These are phyloP conservation scores for Drosophila willistoni DNA, from an alignment of 1,140 invertebrate species.

Conservation along the genomic window DNA sequence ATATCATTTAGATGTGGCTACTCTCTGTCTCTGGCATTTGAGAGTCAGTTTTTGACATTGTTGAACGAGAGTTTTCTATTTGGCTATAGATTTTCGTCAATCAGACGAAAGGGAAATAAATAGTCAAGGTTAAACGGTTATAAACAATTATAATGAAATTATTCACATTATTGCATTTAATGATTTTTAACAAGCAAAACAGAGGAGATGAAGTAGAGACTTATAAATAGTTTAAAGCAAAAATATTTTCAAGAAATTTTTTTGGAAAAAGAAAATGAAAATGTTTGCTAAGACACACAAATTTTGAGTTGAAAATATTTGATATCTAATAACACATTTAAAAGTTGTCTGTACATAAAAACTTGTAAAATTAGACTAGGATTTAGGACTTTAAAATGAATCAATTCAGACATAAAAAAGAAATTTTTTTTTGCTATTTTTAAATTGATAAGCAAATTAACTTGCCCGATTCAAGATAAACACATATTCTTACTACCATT, in stretches of 20 bases:
- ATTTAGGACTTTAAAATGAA: no score
- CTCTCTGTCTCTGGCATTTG: not conserved
- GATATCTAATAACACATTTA: no score
- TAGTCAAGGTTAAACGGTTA: conserved; percentile 12
- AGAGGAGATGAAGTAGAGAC: conserved; percentile 19
- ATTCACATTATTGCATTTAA: conserved; percentile 42
- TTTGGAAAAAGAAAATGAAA: no score
- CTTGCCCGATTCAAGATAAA: no score
- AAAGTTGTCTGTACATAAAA: no score
- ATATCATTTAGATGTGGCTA: conserved; percentile 9
- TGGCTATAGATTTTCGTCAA: conserved; percentile 39
- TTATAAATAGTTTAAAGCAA: not conserved
- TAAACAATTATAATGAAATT: conserved; percentile 4
- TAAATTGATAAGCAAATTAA: no score
- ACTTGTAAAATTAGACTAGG: no score
- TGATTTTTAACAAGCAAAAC: conserved; percentile 26
- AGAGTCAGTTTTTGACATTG: conserved; percentile 15
- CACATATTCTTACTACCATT: no score
- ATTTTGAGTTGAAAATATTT: no score
- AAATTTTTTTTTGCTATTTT: no score
- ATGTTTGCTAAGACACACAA: not conserved
- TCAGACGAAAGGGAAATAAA: conserved; percentile 28
- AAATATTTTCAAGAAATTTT: not conserved
- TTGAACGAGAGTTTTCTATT: not conserved
- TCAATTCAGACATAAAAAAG: no score